Base-by-base conservation (phyloP, 1,140 invertebrate genomes). In the Hycleus phaleratus region DNA sequence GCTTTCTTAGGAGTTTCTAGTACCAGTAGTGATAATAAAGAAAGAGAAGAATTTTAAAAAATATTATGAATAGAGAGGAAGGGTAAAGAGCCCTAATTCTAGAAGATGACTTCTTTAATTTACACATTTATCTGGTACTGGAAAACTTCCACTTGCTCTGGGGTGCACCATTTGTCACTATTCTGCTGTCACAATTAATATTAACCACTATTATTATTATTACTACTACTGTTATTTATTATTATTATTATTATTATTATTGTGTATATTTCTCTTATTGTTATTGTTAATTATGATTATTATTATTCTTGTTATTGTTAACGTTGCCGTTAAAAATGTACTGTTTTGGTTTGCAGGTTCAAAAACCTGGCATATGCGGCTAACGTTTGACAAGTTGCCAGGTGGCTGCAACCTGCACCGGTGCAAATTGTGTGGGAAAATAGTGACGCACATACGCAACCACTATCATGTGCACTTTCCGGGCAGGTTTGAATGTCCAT, bases 391-490 rank as follows among this genome's bases (percentile, higher is more conserved):
- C 82, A 86, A 87, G 70, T 82, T 90, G 79, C 87, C 87, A 78
- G 87, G 87, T 77, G 85, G 85, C 80, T 86, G 86, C 75, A 90
- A 90, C 81, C 85, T 89, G 80, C 87, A 90, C 82, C 86, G 87
- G 77, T 90, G 88, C 83, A 90, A 90, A 82, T 82, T 90, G 78
- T 91, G 88, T 81, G 88, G 88, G 78, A 91, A 90, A 83, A 86
- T 90, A 80, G 88, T 90, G 79, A 90, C 88, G 74, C 87, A 91
- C 82, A 90, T 90, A 80, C 84, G 88, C 75, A 91, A 90, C 81
- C 88, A 91, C 81, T 90, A 90, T 81, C 87, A 90, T 79, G 88
- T 90, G 77, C 88, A 90, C 79, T 90, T 90, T 80, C 88, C 88
- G 66, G 88, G 88, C 72, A 85, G 86, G 72, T 90, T 90, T 81